phyloP scores from a whole-genome alignment of 2,888 invertebrate genomes.

The Scaptomyza polygonia region DNA sequence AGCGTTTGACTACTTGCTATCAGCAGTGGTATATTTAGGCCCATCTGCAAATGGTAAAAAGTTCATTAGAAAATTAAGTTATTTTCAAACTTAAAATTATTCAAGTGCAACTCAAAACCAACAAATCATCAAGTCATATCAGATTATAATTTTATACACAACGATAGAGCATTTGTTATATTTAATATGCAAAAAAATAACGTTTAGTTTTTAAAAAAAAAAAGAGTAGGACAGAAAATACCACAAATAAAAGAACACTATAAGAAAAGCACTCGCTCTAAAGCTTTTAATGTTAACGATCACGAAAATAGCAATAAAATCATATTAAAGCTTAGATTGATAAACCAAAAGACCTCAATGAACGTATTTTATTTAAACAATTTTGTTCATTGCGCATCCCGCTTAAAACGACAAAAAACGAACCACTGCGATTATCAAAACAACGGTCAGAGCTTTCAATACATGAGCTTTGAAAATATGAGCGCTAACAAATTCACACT shows the following conservation, averaged over 20 bases:
- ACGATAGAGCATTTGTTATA: no score
- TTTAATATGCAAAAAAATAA: no score
- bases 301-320: no score
- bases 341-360: neutral
- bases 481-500: neutral
- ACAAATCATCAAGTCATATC: neutral
- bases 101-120: no score
- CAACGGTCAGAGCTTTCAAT: neutral
- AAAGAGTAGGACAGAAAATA: neutral
- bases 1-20: slow-evolving; percentile 81
- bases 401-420: neutral
- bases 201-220: no score
- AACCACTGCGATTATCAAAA: neutral
- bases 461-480: neutral
- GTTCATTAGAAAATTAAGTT: neutral
- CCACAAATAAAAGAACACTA: neutral
- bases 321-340: neutral
- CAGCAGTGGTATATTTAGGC: slow-evolving; percentile 81
- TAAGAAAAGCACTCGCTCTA: no score
- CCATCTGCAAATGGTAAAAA: slow-evolving; percentile 76
- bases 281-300: no score
- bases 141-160: no score
- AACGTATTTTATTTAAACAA: neutral
- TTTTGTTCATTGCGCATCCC: neutral
- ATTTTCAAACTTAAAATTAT: no score